These are phyloP conservation scores for Dolichotis patagonum DNA, from an alignment of 2,113 vertebrate genomes.

Conservation along the genomic window DNA sequence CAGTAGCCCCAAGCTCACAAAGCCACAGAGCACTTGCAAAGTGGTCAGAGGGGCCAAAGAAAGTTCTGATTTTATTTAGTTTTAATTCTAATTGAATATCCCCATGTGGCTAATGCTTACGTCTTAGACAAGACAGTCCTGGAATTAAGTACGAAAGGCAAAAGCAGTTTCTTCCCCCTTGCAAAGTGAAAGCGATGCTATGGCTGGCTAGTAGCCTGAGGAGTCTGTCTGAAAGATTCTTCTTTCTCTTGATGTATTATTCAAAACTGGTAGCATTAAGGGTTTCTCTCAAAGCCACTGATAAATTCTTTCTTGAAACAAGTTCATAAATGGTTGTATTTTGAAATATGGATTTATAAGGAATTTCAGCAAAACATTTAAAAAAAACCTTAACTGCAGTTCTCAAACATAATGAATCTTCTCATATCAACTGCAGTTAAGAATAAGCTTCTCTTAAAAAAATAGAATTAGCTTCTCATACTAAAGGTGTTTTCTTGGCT, in stretches of 20 bases:
- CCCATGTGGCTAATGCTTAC: background rate
- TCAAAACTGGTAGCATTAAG: background rate
- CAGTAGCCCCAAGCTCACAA: background rate
- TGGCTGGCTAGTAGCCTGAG: slow-evolving; percentile 23
- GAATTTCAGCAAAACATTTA: background rate
- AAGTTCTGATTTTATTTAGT: background rate
- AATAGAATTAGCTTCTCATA: background rate
- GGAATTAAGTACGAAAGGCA: background rate
- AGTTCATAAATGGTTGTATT: background rate
- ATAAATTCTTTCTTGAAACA: slow-evolving; percentile 23
- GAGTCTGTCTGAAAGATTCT: slow-evolving; percentile 42
- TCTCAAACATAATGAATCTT: slow-evolving; percentile 36
- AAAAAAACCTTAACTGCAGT: background rate
- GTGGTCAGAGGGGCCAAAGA: background rate
- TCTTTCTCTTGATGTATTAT: background rate
- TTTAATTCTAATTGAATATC: slow-evolving; percentile 51
- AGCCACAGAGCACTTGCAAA: background rate
- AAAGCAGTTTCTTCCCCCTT: background rate
- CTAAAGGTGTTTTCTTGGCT: background rate
- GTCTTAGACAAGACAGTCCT: background rate
- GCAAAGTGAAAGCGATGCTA: background rate
- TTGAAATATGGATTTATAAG: background rate
- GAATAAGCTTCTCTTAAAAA: no score
- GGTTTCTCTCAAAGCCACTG: background rate
- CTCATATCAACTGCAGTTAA: background rate